These are phyloP conservation scores for Hydrochoerus hydrochaeris DNA, from an alignment of 2,113 vertebrate species.

Conservation along the genomic window DNA sequence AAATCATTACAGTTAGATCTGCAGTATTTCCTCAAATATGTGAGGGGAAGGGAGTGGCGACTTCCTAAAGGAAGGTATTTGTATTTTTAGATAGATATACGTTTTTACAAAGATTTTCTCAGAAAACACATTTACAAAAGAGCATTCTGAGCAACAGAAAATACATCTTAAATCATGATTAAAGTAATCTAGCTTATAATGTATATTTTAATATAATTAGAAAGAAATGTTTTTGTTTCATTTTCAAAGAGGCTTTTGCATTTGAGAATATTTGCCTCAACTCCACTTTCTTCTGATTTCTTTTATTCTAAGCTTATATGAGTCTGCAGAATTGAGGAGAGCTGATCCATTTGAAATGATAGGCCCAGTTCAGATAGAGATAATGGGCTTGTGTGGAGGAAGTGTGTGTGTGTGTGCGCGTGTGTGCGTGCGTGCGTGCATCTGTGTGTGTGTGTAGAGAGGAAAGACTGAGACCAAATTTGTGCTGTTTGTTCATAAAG, in stretches of 20 bases:
- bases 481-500: not conserved
- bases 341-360: not conserved
- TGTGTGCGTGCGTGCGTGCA: fast-evolving
- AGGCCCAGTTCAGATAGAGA: not conserved
- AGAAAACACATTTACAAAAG: not conserved
- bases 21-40: slow-evolving; percentile 77
- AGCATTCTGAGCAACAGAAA: slow-evolving; percentile 25
- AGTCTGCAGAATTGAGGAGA: not conserved
- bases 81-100: slow-evolving; percentile 74
- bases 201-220: not conserved
- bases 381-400: fast-evolving
- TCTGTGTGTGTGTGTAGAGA: no score
- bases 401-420: no score
- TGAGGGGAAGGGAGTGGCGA: slow-evolving; percentile 78
- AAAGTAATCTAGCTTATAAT: not conserved
- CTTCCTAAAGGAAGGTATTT: slow-evolving; percentile 79
- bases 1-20: slow-evolving; percentile 1
- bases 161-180: not conserved
- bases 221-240: not conserved
- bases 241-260: not conserved
- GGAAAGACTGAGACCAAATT: not conserved
- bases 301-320: not conserved
- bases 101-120: slow-evolving; percentile 46
- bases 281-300: not conserved
- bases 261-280: not conserved